These are phyloP conservation scores for Brachionichthys hirsutus DNA, from an alignment of 2,113 vertebrate genomes.

Conservation along the genomic window DNA sequence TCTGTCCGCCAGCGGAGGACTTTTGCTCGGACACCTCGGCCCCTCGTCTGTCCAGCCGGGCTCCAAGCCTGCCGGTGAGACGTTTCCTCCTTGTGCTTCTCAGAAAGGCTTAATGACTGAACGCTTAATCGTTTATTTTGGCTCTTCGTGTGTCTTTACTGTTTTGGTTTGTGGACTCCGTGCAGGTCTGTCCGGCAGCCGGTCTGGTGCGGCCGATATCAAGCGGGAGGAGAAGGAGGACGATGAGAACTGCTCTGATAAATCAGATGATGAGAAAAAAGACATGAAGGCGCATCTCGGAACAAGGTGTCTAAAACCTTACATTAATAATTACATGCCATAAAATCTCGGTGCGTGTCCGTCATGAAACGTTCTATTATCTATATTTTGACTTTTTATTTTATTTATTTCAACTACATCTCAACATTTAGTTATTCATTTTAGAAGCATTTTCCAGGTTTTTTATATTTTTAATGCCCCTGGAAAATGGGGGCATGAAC, in stretches of 20 bases:
- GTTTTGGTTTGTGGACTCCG: conserved; percentile 4
- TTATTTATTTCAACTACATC: not conserved
- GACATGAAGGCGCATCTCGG: conserved; percentile 81
- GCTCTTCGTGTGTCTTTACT: not conserved
- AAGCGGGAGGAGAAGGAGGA: conserved; percentile 93
- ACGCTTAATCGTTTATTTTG: not conserved
- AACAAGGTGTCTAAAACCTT: conserved; percentile 83
- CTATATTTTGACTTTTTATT: too few relatives aligned
- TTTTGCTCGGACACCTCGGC: conserved; percentile 83
- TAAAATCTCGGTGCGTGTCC: not conserved
- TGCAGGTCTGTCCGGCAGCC: conserved; percentile 73
- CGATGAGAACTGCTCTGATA: conserved; percentile 88
- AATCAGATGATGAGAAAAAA: conserved; percentile 92
- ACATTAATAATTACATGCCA: too few relatives aligned
- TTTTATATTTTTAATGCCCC: too few relatives aligned
- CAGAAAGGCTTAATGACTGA: not conserved
- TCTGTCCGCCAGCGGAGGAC: conserved; percentile 77
- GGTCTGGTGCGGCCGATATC: conserved; percentile 77
- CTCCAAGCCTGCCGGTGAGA: conserved; percentile 82
- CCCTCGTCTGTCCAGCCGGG: conserved; percentile 78
- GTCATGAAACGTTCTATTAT: not conserved
- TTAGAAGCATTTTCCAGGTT: not conserved
- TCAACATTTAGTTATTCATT: not conserved
- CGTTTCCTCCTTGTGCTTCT: not conserved
- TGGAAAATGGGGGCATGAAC: too few relatives aligned